Evolutionary conservation across 2,113 vertebrate genomes (phyloP).

Genomic region (Ceyx cyanopectus): DNA sequence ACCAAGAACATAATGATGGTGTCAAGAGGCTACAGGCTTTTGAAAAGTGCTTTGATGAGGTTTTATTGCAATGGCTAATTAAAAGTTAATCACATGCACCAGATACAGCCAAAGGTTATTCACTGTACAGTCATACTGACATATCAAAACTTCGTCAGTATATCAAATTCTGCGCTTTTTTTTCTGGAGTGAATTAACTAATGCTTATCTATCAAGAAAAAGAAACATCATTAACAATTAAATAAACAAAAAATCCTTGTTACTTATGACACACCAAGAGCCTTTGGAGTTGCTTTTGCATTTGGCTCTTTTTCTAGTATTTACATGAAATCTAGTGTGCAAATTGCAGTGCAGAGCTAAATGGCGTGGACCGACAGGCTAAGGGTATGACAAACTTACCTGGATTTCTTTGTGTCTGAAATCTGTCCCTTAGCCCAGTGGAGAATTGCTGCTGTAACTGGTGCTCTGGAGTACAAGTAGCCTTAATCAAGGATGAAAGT

Average conservation of each 20-base stretch:
- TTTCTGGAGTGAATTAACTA: neutral
- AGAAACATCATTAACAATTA: neutral
- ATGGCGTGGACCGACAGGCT: fast-evolving
- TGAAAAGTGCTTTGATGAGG: neutral
- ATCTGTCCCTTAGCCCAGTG: fast-evolving
- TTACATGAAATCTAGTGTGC: neutral
- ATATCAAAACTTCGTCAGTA: neutral
- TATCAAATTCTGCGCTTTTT: neutral
- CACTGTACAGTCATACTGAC: neutral
- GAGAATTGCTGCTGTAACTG: neutral
- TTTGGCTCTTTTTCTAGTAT: neutral
- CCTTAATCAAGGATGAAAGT: neutral
- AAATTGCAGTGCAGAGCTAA: neutral
- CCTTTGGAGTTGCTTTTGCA: neutral
- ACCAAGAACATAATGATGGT: neutral
- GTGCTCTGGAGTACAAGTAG: neutral
- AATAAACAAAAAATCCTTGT: neutral
- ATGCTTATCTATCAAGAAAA: neutral
- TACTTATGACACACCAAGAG: neutral
- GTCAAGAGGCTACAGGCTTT: neutral
- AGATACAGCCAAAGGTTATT: neutral
- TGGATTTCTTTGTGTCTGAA: neutral
- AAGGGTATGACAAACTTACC: fast-evolving
- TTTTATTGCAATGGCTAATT: constrained; percentile 20
- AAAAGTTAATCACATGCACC: neutral